Conservation (phyloP, 1,140 invertebrate species). For the Neocloeon triangulifer region DNA sequence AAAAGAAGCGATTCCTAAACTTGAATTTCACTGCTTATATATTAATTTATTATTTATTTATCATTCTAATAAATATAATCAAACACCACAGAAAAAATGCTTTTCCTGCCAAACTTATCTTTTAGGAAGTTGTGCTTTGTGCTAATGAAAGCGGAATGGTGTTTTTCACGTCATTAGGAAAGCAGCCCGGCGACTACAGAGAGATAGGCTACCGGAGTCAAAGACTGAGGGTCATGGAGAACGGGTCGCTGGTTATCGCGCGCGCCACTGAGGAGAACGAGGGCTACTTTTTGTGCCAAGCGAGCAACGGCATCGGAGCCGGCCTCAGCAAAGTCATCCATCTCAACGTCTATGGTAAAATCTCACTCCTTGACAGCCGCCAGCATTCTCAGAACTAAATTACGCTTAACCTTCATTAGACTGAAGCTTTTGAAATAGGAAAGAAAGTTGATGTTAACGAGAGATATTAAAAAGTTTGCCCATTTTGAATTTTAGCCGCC, state of each 20-base stretch:
- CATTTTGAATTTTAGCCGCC: conserved; percentile 12
- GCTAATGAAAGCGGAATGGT: background rate
- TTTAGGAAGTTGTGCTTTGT: too few species aligned
- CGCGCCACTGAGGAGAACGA: conserved; percentile 19
- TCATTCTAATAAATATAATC: too few species aligned
- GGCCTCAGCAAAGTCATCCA: conserved; percentile 28
- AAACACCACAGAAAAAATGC: too few species aligned
- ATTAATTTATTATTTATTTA: too few species aligned
- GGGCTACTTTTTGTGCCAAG: conserved; percentile 29
- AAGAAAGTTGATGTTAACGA: too few species aligned
- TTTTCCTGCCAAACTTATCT: too few species aligned
- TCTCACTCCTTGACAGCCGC: too few species aligned
- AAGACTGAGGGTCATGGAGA: conserved; percentile 2
- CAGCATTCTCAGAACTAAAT: background rate
- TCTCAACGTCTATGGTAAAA: conserved; percentile 27
- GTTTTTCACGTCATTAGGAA: background rate
- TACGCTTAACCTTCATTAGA: background rate
- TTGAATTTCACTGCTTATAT: too few species aligned
- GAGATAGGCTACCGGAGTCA: conserved; percentile 3
- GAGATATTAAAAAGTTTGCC: background rate
- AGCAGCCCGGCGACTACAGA: background rate
- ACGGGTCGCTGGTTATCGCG: conserved; percentile 12
- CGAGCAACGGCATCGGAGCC: conserved; percentile 26
- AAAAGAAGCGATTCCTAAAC: too few species aligned
- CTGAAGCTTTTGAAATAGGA: too few species aligned